Conservation (phyloP, 2,113 vertebrate species). For the Antigone vipio region DNA sequence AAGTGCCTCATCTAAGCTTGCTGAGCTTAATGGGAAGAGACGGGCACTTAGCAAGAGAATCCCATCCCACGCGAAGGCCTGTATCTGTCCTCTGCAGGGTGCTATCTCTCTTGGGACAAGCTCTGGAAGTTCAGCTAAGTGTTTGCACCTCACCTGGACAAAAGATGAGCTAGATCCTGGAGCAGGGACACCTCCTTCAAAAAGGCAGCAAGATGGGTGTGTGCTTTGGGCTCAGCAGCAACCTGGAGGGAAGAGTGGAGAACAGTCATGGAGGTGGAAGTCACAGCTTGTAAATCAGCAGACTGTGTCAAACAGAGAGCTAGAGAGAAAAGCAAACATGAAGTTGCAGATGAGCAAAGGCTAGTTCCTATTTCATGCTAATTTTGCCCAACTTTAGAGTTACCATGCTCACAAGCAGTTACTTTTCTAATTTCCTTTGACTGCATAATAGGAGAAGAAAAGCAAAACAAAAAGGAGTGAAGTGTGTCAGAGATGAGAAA, state of each 20-base stretch:
- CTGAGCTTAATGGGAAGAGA: neutral
- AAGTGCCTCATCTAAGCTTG: neutral
- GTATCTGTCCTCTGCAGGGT: neutral
- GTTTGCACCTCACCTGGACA: neutral
- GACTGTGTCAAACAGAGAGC: neutral
- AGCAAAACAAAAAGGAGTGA: neutral
- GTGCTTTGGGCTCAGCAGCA: neutral
- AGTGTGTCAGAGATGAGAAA: neutral
- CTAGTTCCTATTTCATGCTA: neutral
- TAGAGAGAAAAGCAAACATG: neutral
- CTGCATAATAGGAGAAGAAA: neutral
- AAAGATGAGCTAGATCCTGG: neutral
- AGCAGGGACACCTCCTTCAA: neutral
- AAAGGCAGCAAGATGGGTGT: neutral
- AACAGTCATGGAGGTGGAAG: neutral
- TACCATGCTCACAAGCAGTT: neutral
- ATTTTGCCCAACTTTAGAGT: neutral
- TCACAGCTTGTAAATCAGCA: neutral
- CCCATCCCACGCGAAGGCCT: neutral
- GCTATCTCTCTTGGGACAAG: neutral
- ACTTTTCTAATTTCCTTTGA: neutral
- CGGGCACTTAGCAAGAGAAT: neutral
- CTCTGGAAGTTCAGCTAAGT: neutral
- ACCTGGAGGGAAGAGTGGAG: neutral
- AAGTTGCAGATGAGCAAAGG: neutral